phyloP scores from a whole-genome alignment of 2,797 vertebrate species.

The Acridotheres tristis region DNA sequence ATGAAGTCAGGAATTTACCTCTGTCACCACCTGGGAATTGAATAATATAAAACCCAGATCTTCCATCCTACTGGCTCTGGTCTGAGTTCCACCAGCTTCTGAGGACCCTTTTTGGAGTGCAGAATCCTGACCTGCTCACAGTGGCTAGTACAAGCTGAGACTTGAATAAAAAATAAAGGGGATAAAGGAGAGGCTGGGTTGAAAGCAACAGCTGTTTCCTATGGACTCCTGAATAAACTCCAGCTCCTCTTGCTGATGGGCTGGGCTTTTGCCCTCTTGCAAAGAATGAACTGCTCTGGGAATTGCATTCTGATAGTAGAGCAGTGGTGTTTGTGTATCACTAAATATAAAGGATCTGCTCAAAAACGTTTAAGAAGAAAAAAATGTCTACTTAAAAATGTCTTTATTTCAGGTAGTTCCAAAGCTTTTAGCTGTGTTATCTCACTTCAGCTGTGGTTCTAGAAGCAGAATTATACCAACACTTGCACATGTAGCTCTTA shows the following conservation, averaged over 20 bases:
- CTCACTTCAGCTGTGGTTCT: not conserved
- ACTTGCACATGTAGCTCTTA: not conserved
- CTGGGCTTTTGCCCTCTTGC: not conserved
- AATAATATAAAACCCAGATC: not conserved
- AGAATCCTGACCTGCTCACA: conserved; percentile 29
- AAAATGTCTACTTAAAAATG: not conserved
- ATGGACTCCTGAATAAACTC: conserved; percentile 44
- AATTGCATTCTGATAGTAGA: not conserved
- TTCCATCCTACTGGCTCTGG: not conserved
- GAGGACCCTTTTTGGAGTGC: not conserved
- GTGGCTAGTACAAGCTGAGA: not conserved
- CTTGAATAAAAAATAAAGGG: conserved; percentile 36
- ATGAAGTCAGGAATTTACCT: conserved; percentile 19
- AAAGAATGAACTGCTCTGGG: not conserved
- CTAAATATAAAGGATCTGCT: not conserved
- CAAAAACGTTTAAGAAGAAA: not conserved
- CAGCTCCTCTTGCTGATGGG: not conserved
- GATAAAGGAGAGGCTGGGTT: conserved; percentile 39
- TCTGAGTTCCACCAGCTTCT: conserved; percentile 26
- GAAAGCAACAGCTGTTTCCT: conserved; percentile 57
- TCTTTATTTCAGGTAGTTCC: not conserved
- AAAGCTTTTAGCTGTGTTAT: not conserved
- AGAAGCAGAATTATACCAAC: not conserved
- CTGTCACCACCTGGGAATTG: conserved; percentile 41
- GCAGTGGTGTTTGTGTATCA: not conserved